Percentiles rank a stretch among this genome's conserved stretches.
phyloP scores from a whole-genome alignment of 2,113 vertebrate genomes.

The Xenotilapia longispinis region DNA sequence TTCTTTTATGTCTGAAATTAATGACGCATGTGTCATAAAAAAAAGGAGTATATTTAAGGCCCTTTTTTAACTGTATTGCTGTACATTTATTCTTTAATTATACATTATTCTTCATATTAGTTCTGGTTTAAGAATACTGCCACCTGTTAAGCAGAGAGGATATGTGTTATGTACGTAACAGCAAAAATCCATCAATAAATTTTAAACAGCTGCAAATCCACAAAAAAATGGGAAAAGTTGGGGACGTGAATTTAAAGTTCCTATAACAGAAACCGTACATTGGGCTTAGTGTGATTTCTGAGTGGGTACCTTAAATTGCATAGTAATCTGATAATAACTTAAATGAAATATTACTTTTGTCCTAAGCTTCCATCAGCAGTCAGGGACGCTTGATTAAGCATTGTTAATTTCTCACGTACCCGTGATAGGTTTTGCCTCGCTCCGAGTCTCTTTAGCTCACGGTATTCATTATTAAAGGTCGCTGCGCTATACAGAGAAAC shows the following conservation, averaged over 20 bases:
- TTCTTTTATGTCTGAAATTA: neutral
- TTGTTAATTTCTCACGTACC: neutral
- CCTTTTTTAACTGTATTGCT: neutral
- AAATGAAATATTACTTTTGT: neutral
- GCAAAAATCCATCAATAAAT: neutral
- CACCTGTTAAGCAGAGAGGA: neutral
- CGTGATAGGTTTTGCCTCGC: neutral
- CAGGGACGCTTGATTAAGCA: neutral
- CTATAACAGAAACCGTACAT: neutral
- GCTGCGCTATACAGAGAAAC: neutral
- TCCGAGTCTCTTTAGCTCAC: neutral
- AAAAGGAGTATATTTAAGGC: neutral
- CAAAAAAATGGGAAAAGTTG: neutral
- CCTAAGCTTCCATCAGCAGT: neutral
- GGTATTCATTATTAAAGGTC: neutral
- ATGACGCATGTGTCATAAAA: neutral
- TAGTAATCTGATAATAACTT: neutral
- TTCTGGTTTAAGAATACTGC: neutral
- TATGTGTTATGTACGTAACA: neutral
- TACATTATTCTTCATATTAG: neutral
- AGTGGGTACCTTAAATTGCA: neutral
- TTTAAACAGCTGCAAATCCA: neutral
- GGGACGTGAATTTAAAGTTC: neutral
- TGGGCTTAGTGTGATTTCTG: neutral
- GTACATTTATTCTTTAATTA: neutral